Base-by-base conservation (phyloP, 2,888 invertebrate species). In the Hartigia nigra region DNA sequence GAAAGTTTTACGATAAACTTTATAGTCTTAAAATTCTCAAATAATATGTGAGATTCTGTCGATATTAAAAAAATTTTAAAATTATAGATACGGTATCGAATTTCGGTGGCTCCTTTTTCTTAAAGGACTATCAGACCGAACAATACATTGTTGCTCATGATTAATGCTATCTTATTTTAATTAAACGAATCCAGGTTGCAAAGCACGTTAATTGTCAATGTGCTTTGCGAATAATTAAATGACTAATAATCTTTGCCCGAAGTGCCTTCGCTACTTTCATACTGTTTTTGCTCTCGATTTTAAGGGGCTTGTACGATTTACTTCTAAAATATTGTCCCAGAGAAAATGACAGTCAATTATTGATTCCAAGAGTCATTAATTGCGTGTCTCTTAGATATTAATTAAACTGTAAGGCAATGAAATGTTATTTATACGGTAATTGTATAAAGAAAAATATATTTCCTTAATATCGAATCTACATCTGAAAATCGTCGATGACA, bases 401-500 rank as follows among this genome's bases (percentile, higher is more conserved):
- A 72, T 31, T 72, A 72, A 72, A 3, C 9, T 72, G 23, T 72
- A 12, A 72, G 31, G 72, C 72, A 72, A 72, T 72, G 12, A 72
- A 55, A 72, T 72, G 23, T 72, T 72, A 55, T 55, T 72, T 72
- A 31, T 72, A 12, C 31, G 31, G 12, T 31, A 72, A 34, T 23
- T 32, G 31, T 72, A 72, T 82, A 85, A 79, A 78, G 76, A 76
- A 32, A 78, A 81, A 77, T 82, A 39, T 39, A 82, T 78, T 84
- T 84, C 83, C 82, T 77, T 78, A 81, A 74, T 32, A 55, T 2
- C 55, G 76, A 83, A 78, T 72, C 81, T 39, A 75, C 78, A 79
- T 76, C 34, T 31, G 78, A 74, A 81, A 81, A 69, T 79, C 75
- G 76, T 76, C 69, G 76, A 74, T 32, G 70, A 74, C 78, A 82